Percentiles rank a stretch among this genome's conserved stretches.
These are phyloP conservation scores for Coranthus polyacanthus DNA, from an alignment of 2,797 vertebrate genomes.

Conservation along the genomic window DNA sequence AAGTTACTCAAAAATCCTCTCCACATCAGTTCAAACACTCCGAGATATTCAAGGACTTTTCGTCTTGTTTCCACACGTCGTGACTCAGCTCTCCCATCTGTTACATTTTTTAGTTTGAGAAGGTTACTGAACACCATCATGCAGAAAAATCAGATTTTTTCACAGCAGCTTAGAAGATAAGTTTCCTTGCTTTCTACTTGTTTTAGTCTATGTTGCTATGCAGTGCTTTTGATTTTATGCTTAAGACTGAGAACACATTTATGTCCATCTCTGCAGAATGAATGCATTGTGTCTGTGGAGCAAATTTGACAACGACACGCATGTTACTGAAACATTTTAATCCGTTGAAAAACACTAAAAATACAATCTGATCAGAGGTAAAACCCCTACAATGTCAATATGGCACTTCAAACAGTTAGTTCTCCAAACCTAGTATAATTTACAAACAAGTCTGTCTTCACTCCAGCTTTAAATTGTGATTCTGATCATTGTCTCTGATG, in stretches of 20 bases:
- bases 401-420: constrained; percentile 66
- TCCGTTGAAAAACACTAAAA: constrained; percentile 34
- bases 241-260: not conserved
- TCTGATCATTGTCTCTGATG: not conserved
- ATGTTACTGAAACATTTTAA: constrained; percentile 33
- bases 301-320: constrained; percentile 1
- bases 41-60: constrained; percentile 58
- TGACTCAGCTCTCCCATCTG: constrained; percentile 61
- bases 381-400: constrained; percentile 49
- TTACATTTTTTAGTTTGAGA: constrained; percentile 45
- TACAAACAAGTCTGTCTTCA: constrained; percentile 23
- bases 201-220: not conserved
- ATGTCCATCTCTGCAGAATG: not conserved
- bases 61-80: constrained; percentile 40
- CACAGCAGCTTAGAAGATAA: constrained; percentile 14
- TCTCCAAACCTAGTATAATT: constrained; percentile 20
- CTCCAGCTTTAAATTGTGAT: constrained; percentile 10
- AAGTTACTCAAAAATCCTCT: constrained; percentile 31
- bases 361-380: constrained; percentile 6
- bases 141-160: constrained; percentile 24
- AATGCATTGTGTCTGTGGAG: constrained; percentile 6
- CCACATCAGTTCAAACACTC: constrained; percentile 47
- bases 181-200: not conserved
- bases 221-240: not conserved
- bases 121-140: constrained; percentile 36